A percentile compares a stretch with the other conserved stretches of the same genome.
phyloP scores from a whole-genome alignment of 2,888 invertebrate genomes.

The Myopa testacea region DNA sequence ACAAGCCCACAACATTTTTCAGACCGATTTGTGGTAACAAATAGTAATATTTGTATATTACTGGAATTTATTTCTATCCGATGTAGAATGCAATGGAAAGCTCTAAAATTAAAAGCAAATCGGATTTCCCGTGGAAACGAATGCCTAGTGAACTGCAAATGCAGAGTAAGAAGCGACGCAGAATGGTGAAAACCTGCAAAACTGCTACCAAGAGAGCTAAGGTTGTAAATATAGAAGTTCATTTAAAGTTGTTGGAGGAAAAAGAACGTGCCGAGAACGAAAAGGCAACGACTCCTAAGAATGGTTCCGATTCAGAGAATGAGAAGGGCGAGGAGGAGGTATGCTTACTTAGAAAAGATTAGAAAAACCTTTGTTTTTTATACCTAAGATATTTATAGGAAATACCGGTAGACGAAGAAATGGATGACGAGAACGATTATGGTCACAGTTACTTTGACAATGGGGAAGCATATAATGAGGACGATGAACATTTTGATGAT shows the following conservation, averaged over 20 bases:
- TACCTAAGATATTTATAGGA: conserved; percentile 41
- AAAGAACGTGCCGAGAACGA: conserved; percentile 71
- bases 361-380: conserved; percentile 11
- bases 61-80: not conserved
- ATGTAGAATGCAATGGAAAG: conserved; percentile 58
- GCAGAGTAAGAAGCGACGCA: conserved; percentile 56
- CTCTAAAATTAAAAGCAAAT: conserved; percentile 57
- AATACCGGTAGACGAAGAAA: conserved; percentile 76
- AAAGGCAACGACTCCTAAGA: conserved; percentile 74
- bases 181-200: conserved; percentile 33
- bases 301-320: conserved; percentile 71
- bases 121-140: conserved; percentile 71
- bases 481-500: conserved; percentile 87
- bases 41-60: not conserved
- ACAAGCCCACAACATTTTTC: conserved; percentile 51
- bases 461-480: conserved; percentile 87
- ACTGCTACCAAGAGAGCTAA: conserved; percentile 54
- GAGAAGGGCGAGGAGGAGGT: conserved; percentile 59
- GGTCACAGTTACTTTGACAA: conserved; percentile 90
- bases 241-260: conserved; percentile 77
- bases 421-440: conserved; percentile 91
- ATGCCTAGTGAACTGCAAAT: conserved; percentile 74
- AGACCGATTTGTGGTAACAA: conserved; percentile 55
- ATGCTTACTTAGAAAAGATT: not conserved
- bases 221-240: conserved; percentile 60